Evolutionary conservation across 2,888 invertebrate species (phyloP).

Genomic region (Macropis europaea): DNA sequence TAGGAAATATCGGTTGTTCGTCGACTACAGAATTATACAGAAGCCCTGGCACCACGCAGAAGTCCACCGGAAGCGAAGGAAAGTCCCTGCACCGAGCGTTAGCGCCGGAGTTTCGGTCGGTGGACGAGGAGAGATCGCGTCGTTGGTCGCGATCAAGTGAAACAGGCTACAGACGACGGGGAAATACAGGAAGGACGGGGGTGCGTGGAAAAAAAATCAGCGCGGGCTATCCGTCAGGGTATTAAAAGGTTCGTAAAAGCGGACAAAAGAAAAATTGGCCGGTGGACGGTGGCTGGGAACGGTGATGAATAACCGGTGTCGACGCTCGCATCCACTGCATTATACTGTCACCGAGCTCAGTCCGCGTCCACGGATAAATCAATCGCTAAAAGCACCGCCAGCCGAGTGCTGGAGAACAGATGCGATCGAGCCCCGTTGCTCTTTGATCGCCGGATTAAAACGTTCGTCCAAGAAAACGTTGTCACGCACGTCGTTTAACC

Average conservation of each 20-base stretch:
- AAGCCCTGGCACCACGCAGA: no score
- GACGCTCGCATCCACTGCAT: slow-evolving; percentile 23
- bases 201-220: slow-evolving; percentile 41
- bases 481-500: no score
- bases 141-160: slow-evolving; percentile 23
- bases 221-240: slow-evolving; percentile 49
- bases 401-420: no score
- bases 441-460: background rate
- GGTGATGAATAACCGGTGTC: slow-evolving; percentile 50
- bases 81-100: background rate
- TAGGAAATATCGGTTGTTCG: no score
- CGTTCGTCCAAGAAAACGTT: no score
- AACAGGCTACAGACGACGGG: slow-evolving; percentile 26
- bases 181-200: slow-evolving; percentile 24
- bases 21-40: no score
- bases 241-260: slow-evolving; percentile 49
- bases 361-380: slow-evolving; percentile 24
- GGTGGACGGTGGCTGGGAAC: slow-evolving; percentile 28
- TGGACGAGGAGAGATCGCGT: background rate
- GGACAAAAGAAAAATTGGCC: slow-evolving; percentile 54
- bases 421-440: no score
- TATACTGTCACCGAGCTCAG: slow-evolving; percentile 22
- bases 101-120: background rate
- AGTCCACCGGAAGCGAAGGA: no score
- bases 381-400: slow-evolving; percentile 19